Percentiles rank a stretch among this genome's conserved stretches.
phyloP scores from a whole-genome alignment of 2,113 vertebrate species.

The Apteryx owenii region DNA sequence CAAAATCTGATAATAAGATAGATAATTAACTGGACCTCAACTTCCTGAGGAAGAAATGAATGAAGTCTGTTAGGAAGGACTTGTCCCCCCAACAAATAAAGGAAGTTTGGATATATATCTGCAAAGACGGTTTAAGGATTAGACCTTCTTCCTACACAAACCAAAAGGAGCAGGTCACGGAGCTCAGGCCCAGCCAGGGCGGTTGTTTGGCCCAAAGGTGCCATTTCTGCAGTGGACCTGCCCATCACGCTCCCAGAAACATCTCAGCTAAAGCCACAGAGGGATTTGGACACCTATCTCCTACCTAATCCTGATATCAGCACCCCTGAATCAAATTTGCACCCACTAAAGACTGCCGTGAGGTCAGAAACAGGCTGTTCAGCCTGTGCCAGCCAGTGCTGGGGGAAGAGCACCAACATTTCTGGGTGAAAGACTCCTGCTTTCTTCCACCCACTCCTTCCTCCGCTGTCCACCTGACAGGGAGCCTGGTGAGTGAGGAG shows the following conservation, averaged over 20 bases:
- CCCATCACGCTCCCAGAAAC: neutral
- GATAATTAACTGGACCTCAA: neutral
- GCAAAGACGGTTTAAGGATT: neutral
- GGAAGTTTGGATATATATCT: neutral
- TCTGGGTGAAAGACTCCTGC: neutral
- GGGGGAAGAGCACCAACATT: neutral
- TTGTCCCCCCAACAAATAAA: neutral
- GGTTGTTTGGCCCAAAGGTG: neutral
- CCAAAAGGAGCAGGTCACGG: neutral
- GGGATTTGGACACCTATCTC: neutral
- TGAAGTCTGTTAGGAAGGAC: neutral
- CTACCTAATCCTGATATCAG: rapidly evolving
- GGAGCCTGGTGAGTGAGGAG: neutral
- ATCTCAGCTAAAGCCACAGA: neutral
- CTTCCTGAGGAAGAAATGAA: neutral
- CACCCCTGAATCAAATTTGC: neutral
- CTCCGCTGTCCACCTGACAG: rapidly evolving
- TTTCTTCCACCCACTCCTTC: neutral
- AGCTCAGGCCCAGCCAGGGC: neutral
- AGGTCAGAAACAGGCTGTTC: neutral
- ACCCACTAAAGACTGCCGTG: neutral
- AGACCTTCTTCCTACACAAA: neutral
- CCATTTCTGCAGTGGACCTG: neutral
- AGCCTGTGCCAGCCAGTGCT: neutral
- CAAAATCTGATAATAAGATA: neutral